These are phyloP conservation scores for Salpingus planirostris DNA, from an alignment of 2,888 invertebrate species.

Conservation along the genomic window DNA sequence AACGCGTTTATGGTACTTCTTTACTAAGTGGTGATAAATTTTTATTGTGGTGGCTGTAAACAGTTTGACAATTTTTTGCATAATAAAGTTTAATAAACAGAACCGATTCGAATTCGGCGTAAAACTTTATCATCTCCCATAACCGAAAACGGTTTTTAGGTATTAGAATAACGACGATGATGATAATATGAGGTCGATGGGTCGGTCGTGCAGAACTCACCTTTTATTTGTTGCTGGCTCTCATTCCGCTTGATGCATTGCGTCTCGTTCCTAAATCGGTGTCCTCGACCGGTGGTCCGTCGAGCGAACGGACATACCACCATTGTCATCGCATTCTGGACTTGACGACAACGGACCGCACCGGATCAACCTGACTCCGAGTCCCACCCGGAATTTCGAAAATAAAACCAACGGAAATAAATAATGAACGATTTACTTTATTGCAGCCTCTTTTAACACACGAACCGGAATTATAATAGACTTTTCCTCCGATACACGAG, in stretches of 20 bases:
- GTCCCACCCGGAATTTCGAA: slow-evolving; percentile 6
- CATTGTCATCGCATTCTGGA: slow-evolving; percentile 34
- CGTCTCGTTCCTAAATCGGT: slow-evolving; percentile 28
- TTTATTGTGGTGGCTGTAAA: slow-evolving; percentile 14
- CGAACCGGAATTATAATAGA: slow-evolving; percentile 21
- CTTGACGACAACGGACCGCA: slow-evolving; percentile 30
- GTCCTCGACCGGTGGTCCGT: slow-evolving; percentile 35
- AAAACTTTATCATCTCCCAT: no score
- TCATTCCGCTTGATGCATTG: slow-evolving; percentile 31
- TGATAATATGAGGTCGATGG: no score
- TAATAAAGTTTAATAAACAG: slow-evolving; percentile 15
- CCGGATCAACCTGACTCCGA: slow-evolving; percentile 12
- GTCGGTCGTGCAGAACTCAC: no score
- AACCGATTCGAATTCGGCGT: slow-evolving; percentile 29
- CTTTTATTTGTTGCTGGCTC: no score
- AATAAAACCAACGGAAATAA: slow-evolving; percentile 24
- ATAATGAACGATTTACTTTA: slow-evolving; percentile 43
- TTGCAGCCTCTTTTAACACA: slow-evolving; percentile 43
- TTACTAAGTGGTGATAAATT: slow-evolving; percentile 15
- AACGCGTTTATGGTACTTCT: slow-evolving; percentile 11
- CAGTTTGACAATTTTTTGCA: slow-evolving; percentile 13
- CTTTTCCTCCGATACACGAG: no score
- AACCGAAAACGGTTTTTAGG: no score
- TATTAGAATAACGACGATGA: no score
- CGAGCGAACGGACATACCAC: slow-evolving; percentile 26